Evolutionary conservation across 2,797 vertebrate genomes (phyloP), one percentile per base, ranked within the genome.

Genomic region (Acanthiza pusilla): DNA sequence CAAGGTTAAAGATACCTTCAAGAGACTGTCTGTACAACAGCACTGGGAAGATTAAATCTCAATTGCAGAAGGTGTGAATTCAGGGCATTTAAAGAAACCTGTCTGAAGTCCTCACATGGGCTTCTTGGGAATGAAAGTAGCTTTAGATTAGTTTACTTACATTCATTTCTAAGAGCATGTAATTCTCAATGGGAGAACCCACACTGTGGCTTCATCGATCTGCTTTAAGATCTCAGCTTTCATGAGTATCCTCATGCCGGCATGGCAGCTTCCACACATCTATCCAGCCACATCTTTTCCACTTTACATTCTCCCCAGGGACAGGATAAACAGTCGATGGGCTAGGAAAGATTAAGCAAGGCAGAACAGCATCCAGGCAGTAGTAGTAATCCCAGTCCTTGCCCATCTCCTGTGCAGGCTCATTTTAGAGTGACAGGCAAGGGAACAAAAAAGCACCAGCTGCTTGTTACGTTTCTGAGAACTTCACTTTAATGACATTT

Each of bases 401-500:
- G 57, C 45, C 47, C 3, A 4, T 66, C 34, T 88, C 30, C 66
- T 51, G 4, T 50, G n/a, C 70, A 75, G 72, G 34, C 16, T 66
- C 55, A 74, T 34, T 78, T 66, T 73, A 75, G 40, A 75, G 38
- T 26, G 16, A 75, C 51, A 75, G 5, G 22, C 15, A 48, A 63
- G 16, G 42, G 45, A 95, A 90, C 60, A 95, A 88, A 91, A 55
- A 88, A 63, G 11, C 51, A 85, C 55, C 50, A 71, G 62, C 67
- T 93, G n/a, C 20, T 72, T 81, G 51, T 83, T 86, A 53, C 2
- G 1, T 94, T 93, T 94, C 85, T 90, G 83, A 74, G 74, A 95
- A 85, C 62, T 95, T 92, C 45, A 83, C 40, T 97, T 97, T 97
- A 97, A 96, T 97, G 80, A 92, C 74, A 57, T 93, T 94, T 96